phyloP scores from a whole-genome alignment of 1,140 invertebrate species.

The Sarcophaga bullata region DNA sequence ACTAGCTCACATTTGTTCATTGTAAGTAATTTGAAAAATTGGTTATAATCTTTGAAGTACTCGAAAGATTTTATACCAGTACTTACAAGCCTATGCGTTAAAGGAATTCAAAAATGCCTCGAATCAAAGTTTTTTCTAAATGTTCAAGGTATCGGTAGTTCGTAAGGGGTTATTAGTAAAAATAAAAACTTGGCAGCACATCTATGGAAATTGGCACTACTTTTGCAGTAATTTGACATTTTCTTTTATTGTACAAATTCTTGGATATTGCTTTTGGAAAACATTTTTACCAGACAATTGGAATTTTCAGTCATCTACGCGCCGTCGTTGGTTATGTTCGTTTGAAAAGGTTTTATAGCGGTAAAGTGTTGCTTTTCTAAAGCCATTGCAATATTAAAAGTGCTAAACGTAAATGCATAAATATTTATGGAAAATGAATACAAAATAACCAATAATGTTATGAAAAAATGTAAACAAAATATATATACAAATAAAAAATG shows the following conservation, averaged over 20 bases:
- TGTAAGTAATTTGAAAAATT: too few relatives aligned
- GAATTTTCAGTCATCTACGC: constrained; percentile 18
- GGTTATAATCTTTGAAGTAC: too few relatives aligned
- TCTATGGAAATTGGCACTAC: neutral
- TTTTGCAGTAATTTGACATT: neutral
- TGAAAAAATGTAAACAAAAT: neutral
- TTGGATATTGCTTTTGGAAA: constrained; percentile 11
- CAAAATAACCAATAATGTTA: neutral
- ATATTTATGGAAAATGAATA: neutral
- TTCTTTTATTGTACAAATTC: neutral
- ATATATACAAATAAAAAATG: neutral
- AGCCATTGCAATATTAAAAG: neutral
- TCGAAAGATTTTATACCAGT: too few relatives aligned
- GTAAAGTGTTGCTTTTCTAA: neutral
- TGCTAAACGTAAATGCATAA: constrained; percentile 5
- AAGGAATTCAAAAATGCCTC: too few relatives aligned
- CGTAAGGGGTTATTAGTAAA: neutral
- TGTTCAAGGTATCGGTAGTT: too few relatives aligned
- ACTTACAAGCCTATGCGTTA: too few relatives aligned
- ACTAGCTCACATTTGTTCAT: too few relatives aligned
- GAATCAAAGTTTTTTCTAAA: too few relatives aligned
- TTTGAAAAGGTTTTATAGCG: neutral
- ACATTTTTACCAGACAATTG: neutral
- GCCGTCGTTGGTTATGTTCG: constrained; percentile 23
- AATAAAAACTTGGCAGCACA: neutral